Evolutionary conservation across 2,888 invertebrate genomes (phyloP).

Genomic region (Entomobrya multifasciata): DNA sequence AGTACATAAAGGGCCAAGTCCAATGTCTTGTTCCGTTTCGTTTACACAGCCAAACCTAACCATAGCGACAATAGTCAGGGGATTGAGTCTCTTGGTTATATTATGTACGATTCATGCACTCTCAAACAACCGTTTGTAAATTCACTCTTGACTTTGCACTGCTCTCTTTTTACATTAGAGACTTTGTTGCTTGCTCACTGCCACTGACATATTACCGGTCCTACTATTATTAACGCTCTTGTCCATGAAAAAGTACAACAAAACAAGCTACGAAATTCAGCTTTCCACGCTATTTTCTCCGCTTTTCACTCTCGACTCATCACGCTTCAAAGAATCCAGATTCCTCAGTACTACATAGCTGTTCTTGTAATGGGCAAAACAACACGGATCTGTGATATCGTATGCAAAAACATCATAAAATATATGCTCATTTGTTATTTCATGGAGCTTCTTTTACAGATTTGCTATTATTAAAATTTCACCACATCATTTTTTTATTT

Average conservation of each 20-base stretch:
- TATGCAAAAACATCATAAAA: constrained; percentile 20
- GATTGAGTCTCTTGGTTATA: not conserved
- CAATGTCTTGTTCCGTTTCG: not conserved
- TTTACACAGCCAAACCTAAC: no score
- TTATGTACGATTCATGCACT: not conserved
- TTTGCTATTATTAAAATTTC: not conserved
- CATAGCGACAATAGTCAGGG: no score
- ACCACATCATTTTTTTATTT: not conserved
- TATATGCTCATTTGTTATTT: constrained; percentile 6
- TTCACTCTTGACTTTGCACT: not conserved
- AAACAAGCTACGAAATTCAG: no score
- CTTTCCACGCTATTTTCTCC: not conserved
- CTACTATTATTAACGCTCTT: not conserved
- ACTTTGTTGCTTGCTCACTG: not conserved
- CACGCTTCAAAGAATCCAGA: not conserved
- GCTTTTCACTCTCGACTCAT: not conserved
- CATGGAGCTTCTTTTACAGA: not conserved
- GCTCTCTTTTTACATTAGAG: not conserved
- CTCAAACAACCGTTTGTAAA: not conserved
- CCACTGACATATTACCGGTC: not conserved
- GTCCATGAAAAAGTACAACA: not conserved
- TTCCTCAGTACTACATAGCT: no score
- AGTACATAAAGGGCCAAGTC: no score
- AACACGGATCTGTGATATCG: no score
- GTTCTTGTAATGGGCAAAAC: no score